Conservation (phyloP, 1,140 invertebrate genomes). For the Drosophila baimaii region DNA sequence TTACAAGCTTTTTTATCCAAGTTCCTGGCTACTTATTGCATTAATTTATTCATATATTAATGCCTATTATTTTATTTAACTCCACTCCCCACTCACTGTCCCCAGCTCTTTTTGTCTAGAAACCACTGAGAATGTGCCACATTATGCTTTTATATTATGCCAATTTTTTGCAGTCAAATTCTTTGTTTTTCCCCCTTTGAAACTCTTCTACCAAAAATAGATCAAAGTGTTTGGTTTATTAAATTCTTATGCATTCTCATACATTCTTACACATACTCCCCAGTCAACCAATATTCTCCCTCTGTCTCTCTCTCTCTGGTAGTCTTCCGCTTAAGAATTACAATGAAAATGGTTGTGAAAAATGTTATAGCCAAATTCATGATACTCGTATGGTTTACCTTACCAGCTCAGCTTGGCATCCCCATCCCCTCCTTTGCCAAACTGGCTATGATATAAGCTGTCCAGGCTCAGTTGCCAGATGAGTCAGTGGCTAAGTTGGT, state of each 20-base stretch:
- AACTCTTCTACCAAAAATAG: neutral
- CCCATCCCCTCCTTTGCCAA: neutral
- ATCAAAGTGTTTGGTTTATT: conserved; percentile 37
- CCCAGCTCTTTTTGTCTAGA: neutral
- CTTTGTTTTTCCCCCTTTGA: neutral
- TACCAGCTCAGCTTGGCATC: conserved; percentile 21
- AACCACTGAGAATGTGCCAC: neutral
- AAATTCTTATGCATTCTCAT: conserved; percentile 29
- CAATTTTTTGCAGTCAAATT: neutral
- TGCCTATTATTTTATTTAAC: neutral
- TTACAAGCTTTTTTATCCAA: too few species aligned
- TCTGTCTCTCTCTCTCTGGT: too few species aligned
- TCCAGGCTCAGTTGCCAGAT: conserved; percentile 68
- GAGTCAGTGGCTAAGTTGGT: conserved; percentile 68
- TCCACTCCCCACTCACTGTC: neutral
- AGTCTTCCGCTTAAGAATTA: conserved; percentile 5
- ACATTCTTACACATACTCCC: neutral
- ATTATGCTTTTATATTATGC: neutral
- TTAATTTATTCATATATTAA: too few species aligned
- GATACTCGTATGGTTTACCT: conserved; percentile 69
- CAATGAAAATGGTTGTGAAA: conserved; percentile 50
- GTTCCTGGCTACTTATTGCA: too few species aligned
- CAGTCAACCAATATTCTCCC: neutral
- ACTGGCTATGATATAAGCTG: conserved; percentile 59
- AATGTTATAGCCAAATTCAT: conserved; percentile 70